phyloP scores from a whole-genome alignment of 2,113 vertebrate species.

The Megaceryle maxima region DNA sequence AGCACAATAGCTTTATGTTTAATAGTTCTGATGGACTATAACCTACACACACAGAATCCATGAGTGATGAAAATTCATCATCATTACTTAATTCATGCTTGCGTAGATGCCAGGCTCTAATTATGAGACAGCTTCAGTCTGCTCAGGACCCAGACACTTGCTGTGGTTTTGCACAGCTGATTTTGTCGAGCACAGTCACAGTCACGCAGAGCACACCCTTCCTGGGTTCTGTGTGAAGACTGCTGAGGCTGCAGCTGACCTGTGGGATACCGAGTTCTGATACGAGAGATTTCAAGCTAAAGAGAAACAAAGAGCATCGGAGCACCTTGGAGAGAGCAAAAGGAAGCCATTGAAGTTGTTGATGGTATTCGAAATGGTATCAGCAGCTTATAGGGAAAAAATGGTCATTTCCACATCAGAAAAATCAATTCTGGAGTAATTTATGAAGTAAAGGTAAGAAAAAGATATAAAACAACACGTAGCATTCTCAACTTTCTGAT shows the following conservation, averaged over 20 bases:
- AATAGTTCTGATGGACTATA: not conserved
- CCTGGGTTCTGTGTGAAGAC: not conserved
- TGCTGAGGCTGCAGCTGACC: not conserved
- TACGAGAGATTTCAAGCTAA: not conserved
- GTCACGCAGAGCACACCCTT: not conserved
- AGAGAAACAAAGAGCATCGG: not conserved
- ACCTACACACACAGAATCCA: not conserved
- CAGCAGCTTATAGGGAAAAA: not conserved
- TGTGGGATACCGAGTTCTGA: not conserved
- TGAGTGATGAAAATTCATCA: slow-evolving; percentile 35
- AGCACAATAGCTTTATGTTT: not conserved
- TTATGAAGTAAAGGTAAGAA: not conserved
- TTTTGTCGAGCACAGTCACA: not conserved
- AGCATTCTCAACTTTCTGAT: not conserved
- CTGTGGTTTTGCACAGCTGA: not conserved
- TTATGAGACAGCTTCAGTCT: not conserved
- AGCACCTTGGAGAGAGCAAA: not conserved
- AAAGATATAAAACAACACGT: not conserved
- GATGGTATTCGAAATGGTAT: not conserved
- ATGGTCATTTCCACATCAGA: not conserved
- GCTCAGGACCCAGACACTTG: not conserved
- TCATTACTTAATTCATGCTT: slow-evolving; percentile 11
- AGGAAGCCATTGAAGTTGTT: not conserved
- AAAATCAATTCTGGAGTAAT: not conserved
- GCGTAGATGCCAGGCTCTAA: not conserved